Base-by-base conservation (phyloP, 2,113 vertebrate species). In the Muscicapa adusta region DNA sequence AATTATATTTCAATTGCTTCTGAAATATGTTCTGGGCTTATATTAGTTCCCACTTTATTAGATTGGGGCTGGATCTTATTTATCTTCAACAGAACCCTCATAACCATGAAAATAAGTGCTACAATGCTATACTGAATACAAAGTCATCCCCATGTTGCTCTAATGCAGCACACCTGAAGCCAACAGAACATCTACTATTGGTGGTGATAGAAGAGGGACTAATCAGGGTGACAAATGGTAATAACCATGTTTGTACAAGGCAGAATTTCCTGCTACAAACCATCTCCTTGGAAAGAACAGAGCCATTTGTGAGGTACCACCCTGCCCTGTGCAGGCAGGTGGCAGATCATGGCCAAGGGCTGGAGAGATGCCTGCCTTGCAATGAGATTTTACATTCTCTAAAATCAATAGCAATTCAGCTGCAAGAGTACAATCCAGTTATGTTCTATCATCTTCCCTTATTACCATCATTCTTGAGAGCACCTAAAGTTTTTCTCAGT, bases 331-430 rank as follows among this genome's bases (percentile, higher is more conserved):
- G 5, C 56, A 80, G 28, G 50, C 31, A 76, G 73, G 73, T 17
- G 34, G 48, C 51, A 60, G 50, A 95, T 47, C 3, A 1, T 19
- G 0, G 18, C 73, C 5, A 0, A 45, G 48, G 45, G 84, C 76
- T 65, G n/a, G 14, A 38, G 51, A 76, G 14, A n/a, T 24, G 12
- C 45, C 45, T 54, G 33, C 43, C 66, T 65, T 6, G 0, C 43
- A 58, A 56, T 34, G 29, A 89, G 42, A 79, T 67, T 67, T 92
- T 61, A 77, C 26, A 20, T 86, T 84, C 61, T 57, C 47, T 38
- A 81, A 91, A 87, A 93, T 91, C 89, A 87, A 91, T 81, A 85
- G 29, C 77, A 85, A 42, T 91, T 93, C 68, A 74, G 65, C 82
- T 91, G 66, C 28, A 71, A 70, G 51, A 78, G 40, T 47, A 84